Conservation (phyloP, 1,140 invertebrate species). For the Alviniconcha marisindica region DNA sequence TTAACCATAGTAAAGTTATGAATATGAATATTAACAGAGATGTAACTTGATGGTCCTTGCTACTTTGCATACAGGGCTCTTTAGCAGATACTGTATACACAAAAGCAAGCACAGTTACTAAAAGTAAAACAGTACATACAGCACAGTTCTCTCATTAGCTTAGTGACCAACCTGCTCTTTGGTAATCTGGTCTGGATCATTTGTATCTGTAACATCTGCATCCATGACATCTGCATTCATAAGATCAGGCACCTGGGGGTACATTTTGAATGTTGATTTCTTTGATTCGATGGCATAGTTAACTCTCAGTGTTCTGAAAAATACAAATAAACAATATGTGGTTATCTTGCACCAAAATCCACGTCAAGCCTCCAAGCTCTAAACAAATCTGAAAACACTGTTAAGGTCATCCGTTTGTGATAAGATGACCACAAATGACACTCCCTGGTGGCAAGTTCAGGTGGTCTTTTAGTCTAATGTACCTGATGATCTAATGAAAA, state of each 20-base stretch:
- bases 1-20: no score
- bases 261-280: slow-evolving; percentile 4
- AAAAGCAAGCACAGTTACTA: no score
- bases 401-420: neutral
- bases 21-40: no score
- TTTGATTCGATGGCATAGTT: neutral
- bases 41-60: no score
- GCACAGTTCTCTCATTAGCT: no score
- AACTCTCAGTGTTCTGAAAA: neutral
- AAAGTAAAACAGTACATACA: no score
- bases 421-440: neutral
- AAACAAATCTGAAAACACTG: neutral
- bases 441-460: neutral
- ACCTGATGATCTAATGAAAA: neutral
- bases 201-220: no score
- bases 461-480: neutral
- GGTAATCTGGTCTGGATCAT: no score
- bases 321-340: neutral
- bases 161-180: no score
- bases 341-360: neutral
- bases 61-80: no score
- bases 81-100: no score
- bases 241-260: neutral
- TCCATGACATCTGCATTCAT: no score
- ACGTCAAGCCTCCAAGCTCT: neutral